These are phyloP conservation scores for Turdus rufiventris DNA, from an alignment of 2,113 vertebrate genomes.

Conservation along the genomic window DNA sequence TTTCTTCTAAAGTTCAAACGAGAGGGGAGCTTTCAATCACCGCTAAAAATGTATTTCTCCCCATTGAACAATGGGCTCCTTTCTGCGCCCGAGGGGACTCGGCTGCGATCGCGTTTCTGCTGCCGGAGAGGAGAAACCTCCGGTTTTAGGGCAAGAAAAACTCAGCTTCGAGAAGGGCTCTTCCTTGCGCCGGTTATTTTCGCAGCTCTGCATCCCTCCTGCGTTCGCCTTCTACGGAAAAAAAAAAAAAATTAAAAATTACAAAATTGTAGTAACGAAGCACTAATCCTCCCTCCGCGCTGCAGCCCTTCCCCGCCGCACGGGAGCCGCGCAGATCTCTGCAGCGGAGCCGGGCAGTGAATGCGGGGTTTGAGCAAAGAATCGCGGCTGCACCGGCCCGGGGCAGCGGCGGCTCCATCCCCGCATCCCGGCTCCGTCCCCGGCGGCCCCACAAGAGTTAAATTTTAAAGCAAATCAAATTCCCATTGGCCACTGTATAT, in stretches of 20 bases:
- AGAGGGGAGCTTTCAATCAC: constrained; percentile 67
- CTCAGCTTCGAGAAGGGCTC: neutral
- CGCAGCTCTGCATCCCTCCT: neutral
- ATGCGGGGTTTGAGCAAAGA: neutral
- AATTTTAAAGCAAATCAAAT: constrained; percentile 84
- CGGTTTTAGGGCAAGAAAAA: neutral
- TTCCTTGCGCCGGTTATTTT: neutral
- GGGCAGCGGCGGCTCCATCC: neutral
- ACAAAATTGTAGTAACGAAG: neutral
- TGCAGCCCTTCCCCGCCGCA: neutral
- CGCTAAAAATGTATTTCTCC: constrained; percentile 72
- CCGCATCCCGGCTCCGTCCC: neutral
- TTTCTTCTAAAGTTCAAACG: constrained; percentile 77
- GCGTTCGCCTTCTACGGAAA: accelerated
- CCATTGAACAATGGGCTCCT: constrained; percentile 69
- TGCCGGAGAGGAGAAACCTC: constrained; percentile 26
- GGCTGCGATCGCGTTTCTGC: constrained; percentile 47
- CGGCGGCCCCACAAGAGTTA: constrained; percentile 52
- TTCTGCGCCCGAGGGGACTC: constrained; percentile 60
- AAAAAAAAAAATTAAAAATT: neutral
- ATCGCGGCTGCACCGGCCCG: neutral
- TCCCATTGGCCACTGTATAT: constrained; percentile 75
- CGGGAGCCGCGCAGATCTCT: neutral
- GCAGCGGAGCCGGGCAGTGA: neutral
- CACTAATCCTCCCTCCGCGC: neutral